Base-by-base conservation (phyloP, 2,113 vertebrate species). In the Brachirus orientalis region DNA sequence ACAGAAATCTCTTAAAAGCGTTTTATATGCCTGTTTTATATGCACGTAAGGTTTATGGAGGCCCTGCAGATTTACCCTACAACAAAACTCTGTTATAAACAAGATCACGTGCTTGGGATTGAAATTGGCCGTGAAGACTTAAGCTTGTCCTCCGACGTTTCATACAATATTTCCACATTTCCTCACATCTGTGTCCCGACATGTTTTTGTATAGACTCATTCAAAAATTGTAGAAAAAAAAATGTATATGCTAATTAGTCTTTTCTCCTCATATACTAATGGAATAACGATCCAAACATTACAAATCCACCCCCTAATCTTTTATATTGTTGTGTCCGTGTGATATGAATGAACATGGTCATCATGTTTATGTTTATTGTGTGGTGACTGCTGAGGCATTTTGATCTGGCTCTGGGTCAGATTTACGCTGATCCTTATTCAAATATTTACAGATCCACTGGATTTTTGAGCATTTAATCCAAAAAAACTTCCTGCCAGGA, bases 21-120 rank as follows among this genome's bases (percentile, higher is more conserved):
- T 90, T 98, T 99, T 99, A 98, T 98, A 96, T 96, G 96, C 14
- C 96, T 96, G 95, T 98, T 99, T 98, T 99, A 99, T 98, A 98
- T 96, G 96, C 95, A 93, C 94, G 94, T 93, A 94, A 96, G 94
- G 95, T 98, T 99, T 98, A 98, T 97, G 94, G 97, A 96, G 95
- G 95, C 92, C 94, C 95, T 94, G 95, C 94, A 96, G 94, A 95
- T 97, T 96, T 96, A 93, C 94, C 95, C 95, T 94, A 51, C 68
- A 96, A 96, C 95, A 96, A 96, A 98, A 98, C 94, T 96, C 95
- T 95, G 93, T 96, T 96, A 96, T 95, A 98, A 96, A 97, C 94
- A 92, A 92, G 95, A 97, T 98, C 97, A 98, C 96, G 97, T 98
- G 97, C 93, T 95, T 94, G 95, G 94, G 94, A 91, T 95, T 97